Percentiles rank a stretch among this genome's conserved stretches.
phyloP scores from a whole-genome alignment of 2,113 vertebrate genomes.

The Cavia porcellus region DNA sequence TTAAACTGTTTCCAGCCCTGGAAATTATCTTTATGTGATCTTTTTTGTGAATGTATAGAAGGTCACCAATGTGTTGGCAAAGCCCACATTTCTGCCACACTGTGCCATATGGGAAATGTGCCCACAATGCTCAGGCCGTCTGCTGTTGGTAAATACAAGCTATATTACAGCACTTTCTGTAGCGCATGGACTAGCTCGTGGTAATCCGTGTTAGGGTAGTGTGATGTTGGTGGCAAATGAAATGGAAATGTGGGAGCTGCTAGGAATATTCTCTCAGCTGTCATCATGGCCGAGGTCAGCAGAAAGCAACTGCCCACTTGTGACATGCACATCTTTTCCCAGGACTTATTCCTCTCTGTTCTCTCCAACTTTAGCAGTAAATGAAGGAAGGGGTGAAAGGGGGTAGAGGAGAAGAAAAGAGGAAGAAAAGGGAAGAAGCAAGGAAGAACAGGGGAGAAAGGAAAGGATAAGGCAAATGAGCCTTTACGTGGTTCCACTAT shows the following conservation, averaged over 20 bases:
- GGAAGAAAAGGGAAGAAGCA: neutral
- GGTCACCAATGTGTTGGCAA: slow-evolving; percentile 55
- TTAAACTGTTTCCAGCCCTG: neutral
- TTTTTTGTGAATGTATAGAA: slow-evolving; percentile 23
- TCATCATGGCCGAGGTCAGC: slow-evolving; percentile 12
- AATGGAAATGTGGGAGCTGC: neutral
- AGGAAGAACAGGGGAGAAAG: neutral
- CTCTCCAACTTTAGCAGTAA: neutral
- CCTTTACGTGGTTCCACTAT: slow-evolving; percentile 31
- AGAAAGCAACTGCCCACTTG: slow-evolving; percentile 4
- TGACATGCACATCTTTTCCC: neutral
- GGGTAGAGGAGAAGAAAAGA: rapidly evolving
- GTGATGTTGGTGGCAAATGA: neutral
- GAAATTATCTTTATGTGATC: slow-evolving; percentile 5
- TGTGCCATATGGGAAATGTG: neutral
- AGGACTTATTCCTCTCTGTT: neutral
- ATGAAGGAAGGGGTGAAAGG: neutral
- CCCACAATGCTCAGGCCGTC: neutral
- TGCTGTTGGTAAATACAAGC: slow-evolving; percentile 56
- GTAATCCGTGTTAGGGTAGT: neutral
- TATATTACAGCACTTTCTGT: neutral
- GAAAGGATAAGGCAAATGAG: neutral
- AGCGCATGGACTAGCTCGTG: neutral
- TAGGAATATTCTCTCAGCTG: slow-evolving; percentile 41
- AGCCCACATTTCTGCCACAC: slow-evolving; percentile 25